Evolutionary conservation across 1,140 invertebrate genomes (phyloP).

Genomic region (Anadara kagoshimensis): DNA sequence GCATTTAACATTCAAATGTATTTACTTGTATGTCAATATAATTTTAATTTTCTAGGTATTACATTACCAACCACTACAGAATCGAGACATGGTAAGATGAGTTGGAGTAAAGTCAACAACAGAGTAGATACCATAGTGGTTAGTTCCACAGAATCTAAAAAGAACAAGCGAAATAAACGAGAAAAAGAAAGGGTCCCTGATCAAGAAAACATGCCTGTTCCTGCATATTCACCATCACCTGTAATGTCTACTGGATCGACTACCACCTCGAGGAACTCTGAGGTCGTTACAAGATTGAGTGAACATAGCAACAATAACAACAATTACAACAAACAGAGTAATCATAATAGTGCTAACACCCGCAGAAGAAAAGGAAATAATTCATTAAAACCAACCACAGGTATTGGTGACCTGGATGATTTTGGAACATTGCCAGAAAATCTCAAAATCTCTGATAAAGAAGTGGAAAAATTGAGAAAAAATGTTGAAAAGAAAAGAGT

Average conservation of each 20-base stretch:
- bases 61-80: conserved; percentile 55
- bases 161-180: conserved; percentile 48
- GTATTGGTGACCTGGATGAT: conserved; percentile 71
- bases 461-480: conserved; percentile 59
- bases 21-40: no score
- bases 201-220: conserved; percentile 41
- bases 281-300: no score
- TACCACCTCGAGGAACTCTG: conserved; percentile 76
- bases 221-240: conserved; percentile 11
- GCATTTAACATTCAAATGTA: no score
- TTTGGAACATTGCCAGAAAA: conserved; percentile 63
- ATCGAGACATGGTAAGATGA: conserved; percentile 44
- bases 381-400: conserved; percentile 42
- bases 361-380: conserved; percentile 5
- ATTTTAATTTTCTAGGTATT: conserved; percentile 49
- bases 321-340: no score
- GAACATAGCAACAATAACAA: no score
- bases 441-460: conserved; percentile 53
- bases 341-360: conserved; percentile 2
- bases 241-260: conserved; percentile 76
- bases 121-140: conserved; percentile 29
- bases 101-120: conserved; percentile 38
- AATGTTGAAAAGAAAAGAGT: conserved; percentile 51
- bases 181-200: conserved; percentile 47
- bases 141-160: conserved; percentile 45